These are phyloP conservation scores for Proteles cristata DNA, from an alignment of 2,113 vertebrate genomes.

Conservation along the genomic window DNA sequence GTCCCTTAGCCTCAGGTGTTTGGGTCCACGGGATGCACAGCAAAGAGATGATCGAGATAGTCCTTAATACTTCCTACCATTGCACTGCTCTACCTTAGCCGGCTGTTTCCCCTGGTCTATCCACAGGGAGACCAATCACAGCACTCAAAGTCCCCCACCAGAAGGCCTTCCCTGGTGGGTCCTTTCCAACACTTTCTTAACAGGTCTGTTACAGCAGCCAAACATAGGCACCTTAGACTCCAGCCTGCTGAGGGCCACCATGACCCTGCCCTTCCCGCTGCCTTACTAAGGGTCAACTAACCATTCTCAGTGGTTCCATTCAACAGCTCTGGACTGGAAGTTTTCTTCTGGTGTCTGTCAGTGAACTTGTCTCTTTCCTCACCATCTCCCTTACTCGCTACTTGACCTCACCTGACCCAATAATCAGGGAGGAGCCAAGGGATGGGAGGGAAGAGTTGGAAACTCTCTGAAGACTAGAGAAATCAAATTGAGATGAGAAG, in stretches of 20 bases:
- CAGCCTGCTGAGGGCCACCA: background rate
- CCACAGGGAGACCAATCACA: background rate
- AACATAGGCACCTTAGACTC: conserved; percentile 48
- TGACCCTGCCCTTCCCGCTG: background rate
- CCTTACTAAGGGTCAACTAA: background rate
- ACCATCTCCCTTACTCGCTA: background rate
- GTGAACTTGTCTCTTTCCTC: background rate
- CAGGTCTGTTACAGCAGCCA: conserved; percentile 23
- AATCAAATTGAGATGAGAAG: background rate
- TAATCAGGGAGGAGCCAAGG: background rate
- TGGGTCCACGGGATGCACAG: background rate
- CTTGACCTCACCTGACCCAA: background rate
- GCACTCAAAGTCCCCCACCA: background rate
- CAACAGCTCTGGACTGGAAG: background rate
- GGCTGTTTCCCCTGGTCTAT: no score
- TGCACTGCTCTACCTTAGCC: background rate
- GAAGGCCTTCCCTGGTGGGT: background rate
- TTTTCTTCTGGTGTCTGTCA: background rate
- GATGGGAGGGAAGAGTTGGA: background rate
- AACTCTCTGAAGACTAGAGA: background rate
- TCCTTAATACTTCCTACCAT: conserved; percentile 62
- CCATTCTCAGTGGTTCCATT: background rate
- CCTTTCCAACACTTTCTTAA: background rate
- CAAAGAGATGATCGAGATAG: background rate
- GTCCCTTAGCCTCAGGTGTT: background rate